Percentiles rank a stretch among this genome's conserved stretches.
Conservation (phyloP, 2,888 invertebrate genomes). For the Archaeoteleia sp. region DNA sequence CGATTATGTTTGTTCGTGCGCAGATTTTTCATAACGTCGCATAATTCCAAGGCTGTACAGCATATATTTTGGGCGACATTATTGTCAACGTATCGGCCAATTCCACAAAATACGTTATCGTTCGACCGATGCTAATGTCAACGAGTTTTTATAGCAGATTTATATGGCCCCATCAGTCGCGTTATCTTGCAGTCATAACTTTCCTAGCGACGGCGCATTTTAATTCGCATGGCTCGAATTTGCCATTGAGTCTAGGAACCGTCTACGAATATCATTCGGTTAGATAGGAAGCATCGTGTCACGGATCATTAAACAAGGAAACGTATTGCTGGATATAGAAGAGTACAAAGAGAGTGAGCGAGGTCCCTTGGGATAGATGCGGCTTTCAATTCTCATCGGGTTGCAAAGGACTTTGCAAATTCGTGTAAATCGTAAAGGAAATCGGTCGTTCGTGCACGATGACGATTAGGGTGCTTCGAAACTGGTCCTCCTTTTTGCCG, state of each 20-base stretch:
- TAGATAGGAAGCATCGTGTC: conserved; percentile 32
- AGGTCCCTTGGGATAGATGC: conserved; percentile 27
- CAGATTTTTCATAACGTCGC: conserved; percentile 52
- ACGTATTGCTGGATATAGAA: conserved; percentile 20
- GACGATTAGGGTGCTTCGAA: conserved; percentile 48
- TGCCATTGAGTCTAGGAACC: conserved; percentile 26
- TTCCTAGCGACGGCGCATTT: conserved; percentile 40
- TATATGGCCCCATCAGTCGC: conserved; percentile 47
- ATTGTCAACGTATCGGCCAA: conserved; percentile 40
- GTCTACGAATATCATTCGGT: conserved; percentile 20
- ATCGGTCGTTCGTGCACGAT: conserved; percentile 51
- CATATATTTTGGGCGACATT: too few species aligned
- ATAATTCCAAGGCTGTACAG: conserved; percentile 33
- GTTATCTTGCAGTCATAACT: conserved; percentile 51
- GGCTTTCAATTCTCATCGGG: conserved; percentile 56
- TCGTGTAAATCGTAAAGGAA: conserved; percentile 52
- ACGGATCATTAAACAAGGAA: conserved; percentile 62
- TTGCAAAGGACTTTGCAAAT: conserved; percentile 64
- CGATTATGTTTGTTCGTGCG: too few species aligned
- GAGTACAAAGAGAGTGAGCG: neutral
- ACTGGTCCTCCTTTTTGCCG: conserved; percentile 49
- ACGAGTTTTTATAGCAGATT: conserved; percentile 48
- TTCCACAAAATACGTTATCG: conserved; percentile 52
- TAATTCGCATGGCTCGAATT: conserved; percentile 34
- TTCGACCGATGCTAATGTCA: conserved; percentile 47